Conservation (phyloP, 2,113 vertebrate species). For the Phaetusa simplex region DNA sequence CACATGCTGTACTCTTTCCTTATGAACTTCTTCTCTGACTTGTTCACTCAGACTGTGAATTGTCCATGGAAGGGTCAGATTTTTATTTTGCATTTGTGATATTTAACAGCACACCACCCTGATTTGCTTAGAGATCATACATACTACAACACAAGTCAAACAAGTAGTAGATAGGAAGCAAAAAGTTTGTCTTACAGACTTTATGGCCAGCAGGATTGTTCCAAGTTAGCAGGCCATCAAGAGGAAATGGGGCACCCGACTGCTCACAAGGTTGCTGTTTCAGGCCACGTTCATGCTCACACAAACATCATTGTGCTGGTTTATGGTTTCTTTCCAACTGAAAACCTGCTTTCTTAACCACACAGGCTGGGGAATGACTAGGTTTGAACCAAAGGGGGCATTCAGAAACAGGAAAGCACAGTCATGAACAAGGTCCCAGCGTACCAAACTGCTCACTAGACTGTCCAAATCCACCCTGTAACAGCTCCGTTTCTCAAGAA, state of each 20-base stretch:
- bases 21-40: background rate
- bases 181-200: background rate
- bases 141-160: background rate
- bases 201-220: background rate
- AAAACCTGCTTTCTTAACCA: background rate
- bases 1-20: background rate
- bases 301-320: background rate
- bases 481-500: background rate
- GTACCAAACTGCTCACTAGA: background rate
- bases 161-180: background rate
- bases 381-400: background rate
- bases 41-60: background rate
- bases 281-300: background rate
- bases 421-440: background rate
- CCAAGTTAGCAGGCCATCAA: background rate
- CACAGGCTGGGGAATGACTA: background rate
- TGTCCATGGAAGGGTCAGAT: background rate
- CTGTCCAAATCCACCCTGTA: background rate
- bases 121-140: background rate
- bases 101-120: background rate
- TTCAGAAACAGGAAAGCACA: background rate
- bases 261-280: background rate
- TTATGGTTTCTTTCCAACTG: background rate
- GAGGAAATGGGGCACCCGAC: rapidly evolving
- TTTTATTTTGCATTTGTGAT: background rate